Evolutionary conservation across 2,797 vertebrate genomes (phyloP).

Genomic region (Myotis findleyi): DNA sequence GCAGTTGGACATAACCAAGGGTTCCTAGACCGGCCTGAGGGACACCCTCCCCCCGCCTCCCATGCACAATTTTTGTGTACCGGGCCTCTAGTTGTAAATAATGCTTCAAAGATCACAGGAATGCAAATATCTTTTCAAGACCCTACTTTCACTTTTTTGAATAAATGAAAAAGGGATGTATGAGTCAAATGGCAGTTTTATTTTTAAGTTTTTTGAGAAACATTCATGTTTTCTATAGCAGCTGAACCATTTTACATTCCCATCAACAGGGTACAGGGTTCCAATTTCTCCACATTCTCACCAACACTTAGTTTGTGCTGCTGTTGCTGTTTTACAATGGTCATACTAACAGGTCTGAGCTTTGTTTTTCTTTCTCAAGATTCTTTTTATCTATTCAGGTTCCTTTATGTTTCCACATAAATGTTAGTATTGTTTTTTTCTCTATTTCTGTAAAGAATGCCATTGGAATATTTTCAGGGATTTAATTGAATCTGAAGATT

Average conservation of each 20-base stretch:
- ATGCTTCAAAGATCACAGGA: not conserved
- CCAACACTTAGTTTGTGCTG: not conserved
- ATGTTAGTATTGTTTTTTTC: not conserved
- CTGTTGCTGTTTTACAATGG: not conserved
- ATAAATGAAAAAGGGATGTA: not conserved
- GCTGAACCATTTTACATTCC: not conserved
- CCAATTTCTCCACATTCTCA: not conserved
- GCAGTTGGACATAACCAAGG: no score
- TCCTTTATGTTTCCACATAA: not conserved
- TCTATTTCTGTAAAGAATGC: not conserved
- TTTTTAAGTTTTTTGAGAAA: slow-evolving; percentile 25
- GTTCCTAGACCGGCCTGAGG: no score
- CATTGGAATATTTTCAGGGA: not conserved
- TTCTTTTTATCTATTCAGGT: no score
- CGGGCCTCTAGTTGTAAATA: not conserved
- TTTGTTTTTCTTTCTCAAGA: not conserved
- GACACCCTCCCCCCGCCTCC: no score
- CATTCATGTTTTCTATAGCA: not conserved
- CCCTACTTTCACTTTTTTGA: not conserved
- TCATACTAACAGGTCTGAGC: not conserved
- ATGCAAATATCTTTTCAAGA: not conserved
- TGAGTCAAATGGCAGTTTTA: not conserved
- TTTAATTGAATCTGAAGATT: not conserved
- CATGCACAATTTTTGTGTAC: no score
- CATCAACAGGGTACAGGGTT: not conserved